Evolutionary conservation across 2,797 vertebrate species (phyloP).

Genomic region (Hippopotamyrus pictus): DNA sequence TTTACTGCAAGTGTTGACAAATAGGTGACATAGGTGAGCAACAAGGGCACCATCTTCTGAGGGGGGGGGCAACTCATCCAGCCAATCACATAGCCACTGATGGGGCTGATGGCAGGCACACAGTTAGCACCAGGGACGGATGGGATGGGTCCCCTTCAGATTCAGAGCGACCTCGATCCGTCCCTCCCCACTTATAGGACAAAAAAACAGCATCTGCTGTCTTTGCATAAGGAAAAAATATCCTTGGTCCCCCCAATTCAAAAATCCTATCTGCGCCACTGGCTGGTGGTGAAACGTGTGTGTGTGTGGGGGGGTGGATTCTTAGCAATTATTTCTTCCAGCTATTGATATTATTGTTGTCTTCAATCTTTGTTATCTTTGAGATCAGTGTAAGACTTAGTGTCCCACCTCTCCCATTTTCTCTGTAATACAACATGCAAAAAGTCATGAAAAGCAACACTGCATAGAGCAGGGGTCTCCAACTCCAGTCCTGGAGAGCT

Average conservation of each 20-base stretch:
- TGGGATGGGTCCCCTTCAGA: no score
- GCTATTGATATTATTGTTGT: neutral
- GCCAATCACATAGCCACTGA: neutral
- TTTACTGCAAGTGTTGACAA: neutral
- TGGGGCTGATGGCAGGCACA: neutral
- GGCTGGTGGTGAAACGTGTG: neutral
- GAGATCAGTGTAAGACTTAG: neutral
- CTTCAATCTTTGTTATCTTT: neutral
- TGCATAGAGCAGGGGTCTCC: no score
- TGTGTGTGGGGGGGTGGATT: neutral
- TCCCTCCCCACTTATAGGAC: no score
- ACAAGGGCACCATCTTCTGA: neutral
- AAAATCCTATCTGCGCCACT: no score
- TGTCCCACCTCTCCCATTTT: neutral
- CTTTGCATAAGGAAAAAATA: no score
- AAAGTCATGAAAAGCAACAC: neutral
- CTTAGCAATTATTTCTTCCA: neutral
- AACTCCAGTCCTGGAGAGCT: no score
- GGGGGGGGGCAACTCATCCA: neutral
- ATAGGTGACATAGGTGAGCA: neutral
- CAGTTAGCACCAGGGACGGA: no score
- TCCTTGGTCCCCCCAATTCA: no score
- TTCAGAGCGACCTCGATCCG: no score
- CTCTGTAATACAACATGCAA: neutral
- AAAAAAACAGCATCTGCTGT: no score